Base-by-base conservation (phyloP, 2,113 vertebrate genomes). In the Pycnonotus jocosus region DNA sequence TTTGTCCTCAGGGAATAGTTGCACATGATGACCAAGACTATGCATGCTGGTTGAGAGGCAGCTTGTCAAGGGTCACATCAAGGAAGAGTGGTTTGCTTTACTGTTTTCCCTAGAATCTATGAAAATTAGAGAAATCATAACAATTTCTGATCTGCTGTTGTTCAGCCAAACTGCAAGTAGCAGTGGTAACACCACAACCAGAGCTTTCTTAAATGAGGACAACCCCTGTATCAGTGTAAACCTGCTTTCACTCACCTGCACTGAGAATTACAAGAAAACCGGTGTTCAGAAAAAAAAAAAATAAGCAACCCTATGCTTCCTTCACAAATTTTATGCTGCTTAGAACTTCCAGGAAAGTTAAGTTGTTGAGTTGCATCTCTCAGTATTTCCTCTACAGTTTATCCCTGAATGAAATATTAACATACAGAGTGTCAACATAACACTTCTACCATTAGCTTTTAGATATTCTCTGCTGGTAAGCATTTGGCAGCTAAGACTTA, bases 81-180 rank as follows among this genome's bases (percentile, higher is more conserved):
- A 10, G 60, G 50, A 68, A 53, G 20, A 47, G 25, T 57, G 56
- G 2, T 25, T 66, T 31, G 9, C 12, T 79, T 84, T 68, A 28
- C 30, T 45, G 7, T 77, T 87, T 81, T 66, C 10, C 6, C 15
- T 51, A 9, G 19, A 60, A 45, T 61, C 38, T 65, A 7, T 95
- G 71, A 69, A 80, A 65, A 45, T 45, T 6, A 31, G 3, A 72
- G 30, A n/a, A 56, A 37, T 60, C 0, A 0, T 76, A 25, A 37
- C 11, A 27, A 10, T 48, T 80, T 92, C 48, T 60, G 11, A 47
- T 80, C 25, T 44, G 19, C 38, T 81, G 4, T 7, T 70, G 20
- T 91, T 74, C 65, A 11, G 9, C 27, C 48, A 44, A 89, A 27
- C 53, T 33, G 9, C 22, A 44, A 33, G 47, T 44, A 61, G 57